Evolutionary conservation across 2,113 vertebrate genomes (phyloP).

Genomic region (Probosciger aterrimus): DNA sequence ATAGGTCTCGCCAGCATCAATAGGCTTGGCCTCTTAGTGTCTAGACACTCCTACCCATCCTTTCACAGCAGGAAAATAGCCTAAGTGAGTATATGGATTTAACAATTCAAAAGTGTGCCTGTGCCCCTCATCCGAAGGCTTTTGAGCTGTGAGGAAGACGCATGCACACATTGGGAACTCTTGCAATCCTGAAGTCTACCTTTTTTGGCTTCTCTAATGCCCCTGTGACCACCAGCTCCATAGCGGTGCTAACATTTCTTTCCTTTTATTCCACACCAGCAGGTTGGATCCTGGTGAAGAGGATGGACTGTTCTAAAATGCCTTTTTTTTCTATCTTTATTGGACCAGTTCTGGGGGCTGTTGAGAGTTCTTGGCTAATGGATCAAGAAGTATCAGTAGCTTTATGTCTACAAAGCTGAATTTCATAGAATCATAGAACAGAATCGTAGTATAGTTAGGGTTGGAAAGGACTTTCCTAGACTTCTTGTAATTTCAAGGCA

Average conservation of each 20-base stretch:
- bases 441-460: no score
- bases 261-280: background rate
- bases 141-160: background rate
- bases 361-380: background rate
- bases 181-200: background rate
- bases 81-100: background rate
- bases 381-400: background rate
- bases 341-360: background rate
- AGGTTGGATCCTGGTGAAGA: background rate
- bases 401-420: background rate
- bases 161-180: background rate
- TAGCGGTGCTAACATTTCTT: background rate
- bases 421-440: background rate
- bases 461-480: background rate
- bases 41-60: conserved; percentile 3
- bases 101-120: background rate
- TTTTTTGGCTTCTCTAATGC: background rate
- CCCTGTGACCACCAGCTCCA: background rate
- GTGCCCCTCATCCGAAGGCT: background rate
- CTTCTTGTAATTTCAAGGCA: background rate
- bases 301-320: background rate
- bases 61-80: background rate
- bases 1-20: background rate
- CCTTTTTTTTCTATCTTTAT: background rate
- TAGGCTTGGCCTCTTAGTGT: background rate